Evolutionary conservation across 2,797 vertebrate genomes (phyloP).

Genomic region (Cynopterus sphinx): DNA sequence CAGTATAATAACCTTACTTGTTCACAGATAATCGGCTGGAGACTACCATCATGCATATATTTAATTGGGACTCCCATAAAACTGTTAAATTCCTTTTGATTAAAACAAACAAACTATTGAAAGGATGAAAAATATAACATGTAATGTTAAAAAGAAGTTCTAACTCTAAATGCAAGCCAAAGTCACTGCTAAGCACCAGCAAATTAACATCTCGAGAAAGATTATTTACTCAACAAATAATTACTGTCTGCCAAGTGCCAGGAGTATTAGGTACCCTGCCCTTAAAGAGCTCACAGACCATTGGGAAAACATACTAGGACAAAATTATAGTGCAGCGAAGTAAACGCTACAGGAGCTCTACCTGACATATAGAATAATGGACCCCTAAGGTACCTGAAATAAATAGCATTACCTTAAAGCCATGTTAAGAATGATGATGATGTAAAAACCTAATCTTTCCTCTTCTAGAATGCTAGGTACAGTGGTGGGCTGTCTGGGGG

Average conservation of each 20-base stretch:
- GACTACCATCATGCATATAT: not conserved
- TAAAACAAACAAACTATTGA: conserved; percentile 15
- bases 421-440: not conserved
- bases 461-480: not conserved
- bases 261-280: not conserved
- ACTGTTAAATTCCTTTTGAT: not conserved
- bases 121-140: not conserved
- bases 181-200: not conserved
- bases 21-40: not conserved
- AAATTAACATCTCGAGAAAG: conserved; percentile 19
- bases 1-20: not conserved
- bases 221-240: conserved; percentile 42
- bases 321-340: not conserved
- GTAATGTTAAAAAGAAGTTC: conserved; percentile 22
- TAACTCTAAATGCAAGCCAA: conserved; percentile 20
- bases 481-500: too few species aligned
- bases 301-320: not conserved
- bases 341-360: not conserved
- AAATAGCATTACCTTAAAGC: not conserved
- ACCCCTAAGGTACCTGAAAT: not conserved
- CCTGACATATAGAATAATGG: not conserved
- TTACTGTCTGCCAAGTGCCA: not conserved
- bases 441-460: not conserved
- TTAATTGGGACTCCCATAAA: not conserved
- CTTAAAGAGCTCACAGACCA: not conserved